Conservation (phyloP, 2,113 vertebrate species). For the Perca fluviatilis region DNA sequence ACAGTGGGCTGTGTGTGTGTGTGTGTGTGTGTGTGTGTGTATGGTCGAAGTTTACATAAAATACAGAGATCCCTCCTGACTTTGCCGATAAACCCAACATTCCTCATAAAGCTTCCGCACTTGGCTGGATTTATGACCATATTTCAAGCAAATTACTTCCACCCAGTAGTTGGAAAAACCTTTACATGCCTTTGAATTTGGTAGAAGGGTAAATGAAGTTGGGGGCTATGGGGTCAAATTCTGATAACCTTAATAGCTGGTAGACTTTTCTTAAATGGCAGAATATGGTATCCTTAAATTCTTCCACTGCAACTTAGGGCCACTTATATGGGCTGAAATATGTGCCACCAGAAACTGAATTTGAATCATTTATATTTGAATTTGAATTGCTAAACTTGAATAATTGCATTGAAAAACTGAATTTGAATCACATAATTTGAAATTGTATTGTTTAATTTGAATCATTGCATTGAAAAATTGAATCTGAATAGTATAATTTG, state of each 20-base stretch:
- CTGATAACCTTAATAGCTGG: not conserved
- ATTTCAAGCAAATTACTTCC: conserved; percentile 65
- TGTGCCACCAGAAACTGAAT: too few species aligned
- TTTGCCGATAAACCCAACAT: conserved; percentile 49
- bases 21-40: not conserved
- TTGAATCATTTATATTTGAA: too few species aligned
- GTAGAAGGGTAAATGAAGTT: conserved; percentile 39
- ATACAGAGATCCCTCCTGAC: conserved; percentile 25
- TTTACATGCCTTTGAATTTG: conserved; percentile 53
- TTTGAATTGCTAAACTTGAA: too few species aligned
- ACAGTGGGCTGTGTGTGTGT: not conserved
- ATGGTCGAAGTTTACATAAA: conserved; percentile 27
- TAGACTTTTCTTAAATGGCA: not conserved
- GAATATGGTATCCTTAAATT: not conserved
- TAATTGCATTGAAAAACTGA: too few species aligned
- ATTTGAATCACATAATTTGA: too few species aligned
- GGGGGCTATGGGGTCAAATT: conserved; percentile 24
- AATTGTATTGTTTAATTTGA: too few species aligned
- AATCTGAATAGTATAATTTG: too few species aligned
- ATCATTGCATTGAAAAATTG: too few species aligned
- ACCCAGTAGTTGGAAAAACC: conserved; percentile 35
- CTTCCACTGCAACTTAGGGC: too few species aligned
- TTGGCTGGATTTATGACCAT: conserved; percentile 53
- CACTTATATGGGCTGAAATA: too few species aligned
- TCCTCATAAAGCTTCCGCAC: conserved; percentile 46